phyloP scores from a whole-genome alignment of 2,888 invertebrate species.

The Podotricha telesiphe region DNA sequence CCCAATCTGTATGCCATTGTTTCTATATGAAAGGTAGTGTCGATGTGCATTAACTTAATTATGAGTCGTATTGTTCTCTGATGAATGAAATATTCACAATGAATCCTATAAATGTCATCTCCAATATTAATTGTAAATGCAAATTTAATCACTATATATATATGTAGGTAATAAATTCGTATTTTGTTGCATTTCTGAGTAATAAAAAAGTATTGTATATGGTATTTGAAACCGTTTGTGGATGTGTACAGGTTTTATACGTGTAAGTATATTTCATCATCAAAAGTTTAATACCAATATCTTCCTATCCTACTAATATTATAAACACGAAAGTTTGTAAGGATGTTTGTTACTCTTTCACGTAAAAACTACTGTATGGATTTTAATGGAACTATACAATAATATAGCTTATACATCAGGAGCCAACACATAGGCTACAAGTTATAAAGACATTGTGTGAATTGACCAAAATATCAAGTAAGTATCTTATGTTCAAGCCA shows the following conservation, averaged over 20 bases:
- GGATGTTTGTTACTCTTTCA: no score
- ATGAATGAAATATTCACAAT: constrained; percentile 27
- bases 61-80: constrained; percentile 36
- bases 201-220: background rate
- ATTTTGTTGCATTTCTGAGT: background rate
- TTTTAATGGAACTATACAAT: no score
- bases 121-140: constrained; percentile 9
- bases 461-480: no score
- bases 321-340: no score
- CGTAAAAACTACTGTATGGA: no score
- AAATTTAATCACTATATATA: background rate
- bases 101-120: constrained; percentile 14
- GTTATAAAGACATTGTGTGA: no score
- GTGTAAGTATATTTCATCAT: no score
- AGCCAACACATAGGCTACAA: no score
- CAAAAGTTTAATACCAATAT: no score
- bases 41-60: constrained; percentile 37
- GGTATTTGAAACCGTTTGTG: background rate
- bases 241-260: background rate
- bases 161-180: background rate
- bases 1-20: constrained; percentile 38
- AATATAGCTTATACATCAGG: no score
- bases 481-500: no score
- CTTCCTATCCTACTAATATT: no score
- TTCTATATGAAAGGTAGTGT: constrained; percentile 39